Conservation (phyloP, 2,797 vertebrate genomes). For the Cygnus olor region DNA sequence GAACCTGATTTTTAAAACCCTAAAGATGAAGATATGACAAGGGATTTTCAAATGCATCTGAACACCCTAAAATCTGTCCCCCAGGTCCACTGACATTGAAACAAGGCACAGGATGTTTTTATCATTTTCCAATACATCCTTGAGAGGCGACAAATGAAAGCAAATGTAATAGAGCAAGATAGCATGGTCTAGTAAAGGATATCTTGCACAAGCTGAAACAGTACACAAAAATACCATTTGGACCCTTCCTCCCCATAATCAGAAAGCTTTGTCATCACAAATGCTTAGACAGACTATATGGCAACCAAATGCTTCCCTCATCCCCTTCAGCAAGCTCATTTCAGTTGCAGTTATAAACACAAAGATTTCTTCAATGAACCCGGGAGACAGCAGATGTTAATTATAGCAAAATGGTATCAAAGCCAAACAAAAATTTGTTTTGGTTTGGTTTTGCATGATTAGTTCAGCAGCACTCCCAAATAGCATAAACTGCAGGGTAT, state of each 20-base stretch:
- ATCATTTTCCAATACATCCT: background rate
- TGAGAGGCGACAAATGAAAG: background rate
- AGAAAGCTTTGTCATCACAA: slow-evolving; percentile 41
- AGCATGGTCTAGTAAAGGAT: background rate
- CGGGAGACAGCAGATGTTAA: slow-evolving; percentile 65
- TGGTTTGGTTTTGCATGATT: slow-evolving; percentile 36
- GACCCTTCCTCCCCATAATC: background rate
- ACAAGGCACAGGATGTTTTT: background rate
- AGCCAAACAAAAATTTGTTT: slow-evolving; percentile 33
- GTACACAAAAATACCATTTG: background rate
- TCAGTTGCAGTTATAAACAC: slow-evolving; percentile 25
- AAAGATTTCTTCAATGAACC: background rate
- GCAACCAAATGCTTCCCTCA: background rate
- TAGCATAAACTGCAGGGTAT: background rate
- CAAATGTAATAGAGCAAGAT: background rate
- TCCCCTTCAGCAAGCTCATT: background rate
- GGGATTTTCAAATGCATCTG: background rate
- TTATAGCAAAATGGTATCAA: slow-evolving; percentile 52
- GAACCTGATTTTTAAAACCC: background rate
- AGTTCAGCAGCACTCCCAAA: slow-evolving; percentile 14
- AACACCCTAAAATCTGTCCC: background rate
- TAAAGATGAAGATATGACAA: background rate
- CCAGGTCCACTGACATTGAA: background rate
- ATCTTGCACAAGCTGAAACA: background rate
- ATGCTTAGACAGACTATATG: background rate